Conservation (phyloP, 53 echinoderm and acorn worm species). For the Antedon mediterranea region DNA sequence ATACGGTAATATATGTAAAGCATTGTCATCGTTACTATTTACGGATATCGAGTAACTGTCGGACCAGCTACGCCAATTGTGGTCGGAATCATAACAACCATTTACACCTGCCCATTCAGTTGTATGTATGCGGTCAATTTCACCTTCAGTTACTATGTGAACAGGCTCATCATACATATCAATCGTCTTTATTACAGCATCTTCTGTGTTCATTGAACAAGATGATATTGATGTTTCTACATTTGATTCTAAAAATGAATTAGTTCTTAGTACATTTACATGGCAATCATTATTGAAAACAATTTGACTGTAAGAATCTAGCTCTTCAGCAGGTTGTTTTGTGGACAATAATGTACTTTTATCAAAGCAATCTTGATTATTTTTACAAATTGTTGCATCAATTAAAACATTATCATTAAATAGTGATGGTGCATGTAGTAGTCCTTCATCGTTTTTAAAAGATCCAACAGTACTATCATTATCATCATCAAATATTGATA, state of each 20-base stretch:
- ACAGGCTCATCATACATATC: conserved; percentile 7
- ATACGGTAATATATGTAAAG: conserved; percentile 96
- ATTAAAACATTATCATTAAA: neutral
- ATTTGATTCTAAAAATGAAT: neutral
- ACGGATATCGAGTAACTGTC: conserved; percentile 31
- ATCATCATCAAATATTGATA: too few relatives aligned
- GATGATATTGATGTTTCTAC: neutral
- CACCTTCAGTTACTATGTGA: conserved; percentile 29
- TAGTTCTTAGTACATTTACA: neutral
- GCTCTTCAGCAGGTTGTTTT: neutral
- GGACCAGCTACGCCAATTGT: conserved; percentile 71
- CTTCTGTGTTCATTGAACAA: conserved; percentile 1
- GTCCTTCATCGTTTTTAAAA: too few relatives aligned
- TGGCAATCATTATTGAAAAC: neutral
- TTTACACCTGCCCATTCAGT: conserved; percentile 80
- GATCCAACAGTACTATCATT: too few relatives aligned
- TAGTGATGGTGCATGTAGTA: neutral
- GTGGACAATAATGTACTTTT: neutral
- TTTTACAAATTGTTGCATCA: neutral
- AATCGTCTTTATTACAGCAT: neutral
- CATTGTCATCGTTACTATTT: conserved; percentile 31
- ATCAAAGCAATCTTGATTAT: neutral
- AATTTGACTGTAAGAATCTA: neutral
- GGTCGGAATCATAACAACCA: conserved; percentile 51
- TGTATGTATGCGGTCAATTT: conserved; percentile 41